These are phyloP conservation scores for Saxidomus purpurata DNA, from an alignment of 1,140 invertebrate species.

Conservation along the genomic window DNA sequence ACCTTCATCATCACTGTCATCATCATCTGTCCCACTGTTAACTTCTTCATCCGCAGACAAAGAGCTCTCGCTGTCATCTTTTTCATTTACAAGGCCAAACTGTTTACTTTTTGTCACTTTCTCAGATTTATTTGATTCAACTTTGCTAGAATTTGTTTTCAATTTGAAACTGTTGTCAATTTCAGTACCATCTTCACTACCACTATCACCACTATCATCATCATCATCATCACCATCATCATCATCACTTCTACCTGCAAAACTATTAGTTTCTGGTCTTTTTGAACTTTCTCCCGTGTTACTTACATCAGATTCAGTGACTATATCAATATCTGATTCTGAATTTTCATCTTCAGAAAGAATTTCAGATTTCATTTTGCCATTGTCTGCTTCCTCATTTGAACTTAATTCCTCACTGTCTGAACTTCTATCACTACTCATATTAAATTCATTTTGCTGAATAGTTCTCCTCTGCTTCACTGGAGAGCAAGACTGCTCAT, in stretches of 20 bases:
- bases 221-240: conserved; percentile 12
- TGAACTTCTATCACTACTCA: background rate
- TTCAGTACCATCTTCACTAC: background rate
- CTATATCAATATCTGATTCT: background rate
- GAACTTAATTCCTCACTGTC: background rate
- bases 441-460: background rate
- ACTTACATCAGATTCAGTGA: background rate
- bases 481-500: background rate
- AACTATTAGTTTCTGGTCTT: background rate
- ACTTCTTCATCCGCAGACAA: conserved; percentile 37
- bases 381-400: background rate
- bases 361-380: background rate
- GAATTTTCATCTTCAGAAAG: background rate
- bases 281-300: background rate
- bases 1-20: background rate
- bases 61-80: background rate
- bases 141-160: background rate
- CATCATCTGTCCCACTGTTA: background rate
- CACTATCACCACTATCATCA: background rate
- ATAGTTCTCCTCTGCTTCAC: background rate
- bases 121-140: background rate
- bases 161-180: background rate
- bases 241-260: background rate
- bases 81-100: background rate
- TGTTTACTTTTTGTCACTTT: background rate